Evolutionary conservation across 2,113 vertebrate genomes (phyloP), one percentile per base, ranked within the genome.

Genomic region (Scolopax mira): DNA sequence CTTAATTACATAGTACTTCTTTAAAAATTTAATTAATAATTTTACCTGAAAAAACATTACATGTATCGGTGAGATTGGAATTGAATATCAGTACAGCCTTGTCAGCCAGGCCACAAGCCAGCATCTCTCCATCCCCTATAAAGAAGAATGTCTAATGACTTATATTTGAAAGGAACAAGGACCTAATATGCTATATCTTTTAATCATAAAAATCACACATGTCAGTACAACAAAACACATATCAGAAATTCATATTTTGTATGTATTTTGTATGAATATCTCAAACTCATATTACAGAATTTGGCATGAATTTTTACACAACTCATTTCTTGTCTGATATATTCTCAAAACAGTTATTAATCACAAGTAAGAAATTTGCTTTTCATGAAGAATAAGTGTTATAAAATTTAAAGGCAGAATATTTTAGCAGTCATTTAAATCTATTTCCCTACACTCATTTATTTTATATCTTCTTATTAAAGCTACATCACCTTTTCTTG

Each of bases 41-140:
- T 51, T 83, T 98, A 99, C 99, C 99, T 98, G 98, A 96, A 95
- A 98, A 98, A 87, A 98, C 97, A 89, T 96, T 94, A 66, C 96
- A 98, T 5, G 64, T 93, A 55, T 97, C 91, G 12, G 88, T 92
- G 13, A 99, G 98, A 41, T 93, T 96, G 33, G 98, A 98, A 74
- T 58, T 97, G 88, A 98, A 98, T 94, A 98, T 73, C 67, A 99
- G 95, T 30, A 98, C 88, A 30, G 98, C 97, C 88, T 91, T 97
- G 97, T 98, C 98, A 93, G 98, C 98, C 85, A 98, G 95, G 95
- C 99, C 98, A 58, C 98, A 99, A 94, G 99, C 98, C 92, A 99
- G 95, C 77, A 97, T 94, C 77, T 97, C 98, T 90, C 99, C 99
- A 84, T 99, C 98, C 35, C 98, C 99, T 99, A 70, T 49, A 73